Conservation (phyloP, 2,888 invertebrate genomes). For the Agrotis exclamationis region DNA sequence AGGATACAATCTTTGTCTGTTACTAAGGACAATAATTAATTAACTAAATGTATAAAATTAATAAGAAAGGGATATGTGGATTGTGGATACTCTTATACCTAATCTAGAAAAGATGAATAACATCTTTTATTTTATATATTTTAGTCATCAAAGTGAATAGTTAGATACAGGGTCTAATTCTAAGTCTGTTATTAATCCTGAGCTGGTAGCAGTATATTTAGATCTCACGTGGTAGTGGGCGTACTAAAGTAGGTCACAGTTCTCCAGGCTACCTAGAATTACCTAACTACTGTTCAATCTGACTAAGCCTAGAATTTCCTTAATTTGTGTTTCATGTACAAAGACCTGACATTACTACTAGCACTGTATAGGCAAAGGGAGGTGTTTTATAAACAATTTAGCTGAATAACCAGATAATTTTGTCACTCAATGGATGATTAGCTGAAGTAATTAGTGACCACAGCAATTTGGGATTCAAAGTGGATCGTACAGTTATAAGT, state of each 20-base stretch:
- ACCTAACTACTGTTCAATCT: constrained; percentile 9
- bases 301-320: constrained; percentile 7
- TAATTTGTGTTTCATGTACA: constrained; percentile 15
- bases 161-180: neutral
- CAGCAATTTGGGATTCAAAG: neutral
- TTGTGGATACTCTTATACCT: neutral
- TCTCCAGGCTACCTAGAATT: constrained; percentile 1
- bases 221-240: neutral
- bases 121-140: neutral
- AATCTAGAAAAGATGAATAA: too few relatives aligned
- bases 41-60: constrained; percentile 10
- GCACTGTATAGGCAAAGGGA: too few relatives aligned
- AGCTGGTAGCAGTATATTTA: neutral
- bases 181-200: neutral
- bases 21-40: constrained; percentile 20
- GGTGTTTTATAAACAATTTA: neutral
- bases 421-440: neutral
- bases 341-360: neutral
- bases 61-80: neutral
- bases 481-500: neutral
- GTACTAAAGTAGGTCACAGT: neutral
- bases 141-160: neutral
- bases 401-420: neutral
- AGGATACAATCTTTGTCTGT: constrained; percentile 18
- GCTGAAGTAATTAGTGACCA: neutral